Evolutionary conservation across 2,888 invertebrate species (phyloP).

Genomic region (Orthonevra nobilis): DNA sequence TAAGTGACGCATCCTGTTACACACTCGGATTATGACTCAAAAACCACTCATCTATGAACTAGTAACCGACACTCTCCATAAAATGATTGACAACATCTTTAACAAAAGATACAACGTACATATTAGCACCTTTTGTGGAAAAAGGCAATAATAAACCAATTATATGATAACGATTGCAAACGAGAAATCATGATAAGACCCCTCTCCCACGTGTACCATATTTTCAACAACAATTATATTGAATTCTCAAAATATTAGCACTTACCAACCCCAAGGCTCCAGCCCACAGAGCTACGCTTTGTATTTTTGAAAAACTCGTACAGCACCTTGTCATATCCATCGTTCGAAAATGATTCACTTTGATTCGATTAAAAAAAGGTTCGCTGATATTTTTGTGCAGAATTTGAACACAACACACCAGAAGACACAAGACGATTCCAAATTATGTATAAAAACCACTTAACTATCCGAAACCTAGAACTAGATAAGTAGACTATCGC

Average conservation of each 20-base stretch:
- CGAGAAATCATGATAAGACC: conserved; percentile 10
- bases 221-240: neutral
- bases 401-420: conserved; percentile 5
- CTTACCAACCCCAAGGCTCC: conserved; percentile 51
- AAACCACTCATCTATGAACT: no score
- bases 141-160: conserved; percentile 1
- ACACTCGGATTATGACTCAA: no score
- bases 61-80: no score
- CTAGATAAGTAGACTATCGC: conserved; percentile 41
- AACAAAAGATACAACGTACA: neutral
- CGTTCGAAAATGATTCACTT: neutral
- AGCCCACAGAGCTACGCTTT: conserved; percentile 45
- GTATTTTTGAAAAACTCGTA: conserved; percentile 52
- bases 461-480: conserved; percentile 16
- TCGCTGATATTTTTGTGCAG: no score
- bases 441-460: no score
- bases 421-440: neutral
- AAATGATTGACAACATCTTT: no score
- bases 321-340: conserved; percentile 32
- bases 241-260: conserved; percentile 4
- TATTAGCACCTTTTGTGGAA: neutral
- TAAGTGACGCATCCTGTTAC: no score
- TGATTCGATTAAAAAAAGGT: neutral
- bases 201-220: neutral
- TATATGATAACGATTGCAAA: conserved; percentile 26